Evolutionary conservation across 2,888 invertebrate species (phyloP), one percentile per base, ranked within the genome.

Genomic region (Nomada ferruginata): DNA sequence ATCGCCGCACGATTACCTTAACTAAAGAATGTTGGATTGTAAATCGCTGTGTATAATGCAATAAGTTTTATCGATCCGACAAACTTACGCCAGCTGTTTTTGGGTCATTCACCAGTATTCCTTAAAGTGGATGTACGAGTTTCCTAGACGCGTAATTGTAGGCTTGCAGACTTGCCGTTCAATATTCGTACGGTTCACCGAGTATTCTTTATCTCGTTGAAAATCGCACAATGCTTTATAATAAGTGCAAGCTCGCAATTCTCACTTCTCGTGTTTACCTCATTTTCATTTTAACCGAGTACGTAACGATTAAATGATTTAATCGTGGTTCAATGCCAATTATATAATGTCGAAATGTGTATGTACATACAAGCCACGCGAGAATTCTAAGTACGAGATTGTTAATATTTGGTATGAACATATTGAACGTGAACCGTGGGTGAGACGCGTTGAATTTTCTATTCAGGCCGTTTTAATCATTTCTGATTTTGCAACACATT

Each of bases 21-120:
- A 20, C 18, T 61, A 3, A 68, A 72, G 52, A 73, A 59, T 61
- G 69, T 23, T 23, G 52, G 53, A 50, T 80, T 55, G n/a, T 20
- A 11, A 29, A 64, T 1, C 9, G 53, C 64, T 15, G 15, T 79
- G 15, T 47, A 57, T 61, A 71, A 82, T 53, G 42, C 66, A 74
- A 72, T 82, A 73, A 68, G 74, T 47, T 65, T 68, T 53, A 82
- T 78, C 71, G 83, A 82, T 82, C 66, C 66, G 44, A 11, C 36
- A 36, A 36, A 36, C 36, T 36, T 36, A 7, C 55, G 83, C 78
- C 83, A 82, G 75, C 83, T 71, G 60, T 36, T 78, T 70, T 63
- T 44, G 29, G 74, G 77, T 82, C 71, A 61, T 82, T 82, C 82
- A 71, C 82, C 75, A 70, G 53, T 15, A 26, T 44, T 68, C 44